phyloP scores from a whole-genome alignment of 2,888 invertebrate species.

The Drosophila conformis region DNA sequence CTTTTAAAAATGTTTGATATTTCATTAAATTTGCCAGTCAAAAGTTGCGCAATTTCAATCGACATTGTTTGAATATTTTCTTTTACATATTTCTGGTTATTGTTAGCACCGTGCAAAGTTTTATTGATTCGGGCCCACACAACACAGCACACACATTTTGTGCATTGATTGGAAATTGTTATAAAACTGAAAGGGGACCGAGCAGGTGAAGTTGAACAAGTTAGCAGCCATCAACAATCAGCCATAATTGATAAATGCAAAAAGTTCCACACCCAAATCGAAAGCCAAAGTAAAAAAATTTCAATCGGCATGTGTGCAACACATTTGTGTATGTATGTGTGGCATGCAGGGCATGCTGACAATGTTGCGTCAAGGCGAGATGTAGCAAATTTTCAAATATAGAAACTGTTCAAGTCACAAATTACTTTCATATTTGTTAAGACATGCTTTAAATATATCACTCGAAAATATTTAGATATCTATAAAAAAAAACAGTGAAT shows the following conservation, averaged over 20 bases:
- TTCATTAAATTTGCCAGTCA: constrained; percentile 21
- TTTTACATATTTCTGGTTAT: constrained; percentile 10
- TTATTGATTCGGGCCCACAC: constrained; percentile 33
- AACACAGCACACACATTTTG: constrained; percentile 8
- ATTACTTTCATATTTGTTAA: not conserved
- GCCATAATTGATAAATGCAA: constrained; percentile 51
- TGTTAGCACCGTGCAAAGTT: constrained; percentile 44
- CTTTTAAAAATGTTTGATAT: constrained; percentile 12
- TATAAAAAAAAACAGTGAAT: not conserved
- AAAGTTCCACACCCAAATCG: constrained; percentile 35
- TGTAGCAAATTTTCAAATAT: not conserved
- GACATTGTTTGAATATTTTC: constrained; percentile 18
- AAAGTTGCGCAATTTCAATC: constrained; percentile 34
- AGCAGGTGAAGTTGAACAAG: constrained; percentile 39
- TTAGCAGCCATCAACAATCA: constrained; percentile 41
- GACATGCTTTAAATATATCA: no score
- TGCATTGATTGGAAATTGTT: constrained; percentile 51
- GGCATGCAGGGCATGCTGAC: constrained; percentile 1
- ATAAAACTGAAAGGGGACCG: constrained; percentile 7
- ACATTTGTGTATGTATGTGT: not conserved
- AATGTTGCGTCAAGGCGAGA: constrained; percentile 7
- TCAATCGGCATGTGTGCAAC: not conserved
- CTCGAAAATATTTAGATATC: not conserved
- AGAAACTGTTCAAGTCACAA: not conserved
- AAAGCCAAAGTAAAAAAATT: not conserved